Conservation (phyloP, 2,797 vertebrate genomes). For the Lophotriccus pileatus region DNA sequence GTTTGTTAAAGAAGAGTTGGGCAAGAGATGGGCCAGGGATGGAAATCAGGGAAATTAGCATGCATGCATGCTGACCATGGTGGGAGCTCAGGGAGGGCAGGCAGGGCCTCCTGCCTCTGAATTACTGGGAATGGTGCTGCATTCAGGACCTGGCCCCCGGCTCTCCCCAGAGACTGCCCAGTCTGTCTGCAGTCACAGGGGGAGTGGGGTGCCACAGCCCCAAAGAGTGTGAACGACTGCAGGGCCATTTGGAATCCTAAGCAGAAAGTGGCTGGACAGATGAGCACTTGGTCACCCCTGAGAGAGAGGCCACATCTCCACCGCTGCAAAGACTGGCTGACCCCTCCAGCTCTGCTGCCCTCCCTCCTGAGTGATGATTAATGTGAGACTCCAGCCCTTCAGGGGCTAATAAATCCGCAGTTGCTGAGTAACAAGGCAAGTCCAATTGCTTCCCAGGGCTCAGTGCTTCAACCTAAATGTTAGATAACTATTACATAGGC, state of each 20-base stretch:
- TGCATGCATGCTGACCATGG: neutral
- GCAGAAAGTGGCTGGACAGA: neutral
- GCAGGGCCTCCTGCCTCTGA: neutral
- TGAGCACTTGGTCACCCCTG: neutral
- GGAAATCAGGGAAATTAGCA: neutral
- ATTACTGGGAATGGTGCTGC: neutral
- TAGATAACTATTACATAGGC: neutral
- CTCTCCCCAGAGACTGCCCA: neutral
- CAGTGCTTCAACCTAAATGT: neutral
- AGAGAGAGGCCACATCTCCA: neutral
- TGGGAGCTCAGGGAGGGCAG: neutral
- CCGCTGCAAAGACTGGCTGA: accelerated
- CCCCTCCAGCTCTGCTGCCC: neutral
- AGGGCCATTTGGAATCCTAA: neutral
- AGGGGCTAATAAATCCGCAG: neutral
- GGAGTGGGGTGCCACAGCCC: neutral
- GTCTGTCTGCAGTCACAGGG: neutral
- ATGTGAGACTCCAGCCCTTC: neutral
- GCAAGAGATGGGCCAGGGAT: neutral
- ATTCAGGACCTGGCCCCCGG: neutral
- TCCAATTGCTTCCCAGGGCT: neutral
- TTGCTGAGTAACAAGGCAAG: neutral
- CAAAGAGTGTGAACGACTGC: accelerated
- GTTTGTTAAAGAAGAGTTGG: neutral
- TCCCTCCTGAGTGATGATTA: neutral